Evolutionary conservation across 2,113 vertebrate species (phyloP), one percentile per base, ranked within the genome.

Genomic region (Chrysochloris asiatica): DNA sequence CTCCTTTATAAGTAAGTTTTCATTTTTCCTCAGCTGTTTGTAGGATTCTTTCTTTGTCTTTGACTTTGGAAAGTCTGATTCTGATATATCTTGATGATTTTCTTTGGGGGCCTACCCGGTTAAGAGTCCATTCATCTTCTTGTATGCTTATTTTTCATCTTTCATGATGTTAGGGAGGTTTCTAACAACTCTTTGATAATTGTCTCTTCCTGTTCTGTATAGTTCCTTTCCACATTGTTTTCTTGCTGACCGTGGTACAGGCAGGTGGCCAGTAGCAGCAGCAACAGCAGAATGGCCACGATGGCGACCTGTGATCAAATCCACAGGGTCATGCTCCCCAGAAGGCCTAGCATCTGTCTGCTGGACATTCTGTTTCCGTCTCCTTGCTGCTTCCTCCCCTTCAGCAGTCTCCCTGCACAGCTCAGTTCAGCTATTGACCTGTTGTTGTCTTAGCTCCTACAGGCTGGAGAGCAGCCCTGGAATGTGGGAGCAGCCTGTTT

Each of bases 221-320:
- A n/a, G 67, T 43, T 95, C 83, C 73, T 86, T 89, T 96, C 93
- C 89, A 95, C n/a, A 0, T 95, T 93, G 1, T 4, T 79, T 8
- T 89, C 92, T 54, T 28, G 77, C 24, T 17, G 72, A 36, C 83
- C 28, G 0, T 69, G 73, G 59, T 73, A 79, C 54, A 96, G 93
- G 73, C 96, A 96, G 77, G 71, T 14, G 9, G 72, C 95, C 93
- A 96, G 67, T 22, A 96, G 59, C 83, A 95, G 81, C 41, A 96
- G 36, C 48, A 95, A 36, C 36, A 95, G 48, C 26, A 96, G 26
- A 0, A 94, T 0, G 1, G 92, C 86, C 48, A 52, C 71, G 1
- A 38, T 65, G 0, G 61, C 13, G n/a, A 0, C 91, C 93, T 4
- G 21, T 0, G 59, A 91, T 5, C 90, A 95, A 84, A 38, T 90